Evolutionary conservation across 2,113 vertebrate species (phyloP).

Genomic region (Oceanodroma tethys): DNA sequence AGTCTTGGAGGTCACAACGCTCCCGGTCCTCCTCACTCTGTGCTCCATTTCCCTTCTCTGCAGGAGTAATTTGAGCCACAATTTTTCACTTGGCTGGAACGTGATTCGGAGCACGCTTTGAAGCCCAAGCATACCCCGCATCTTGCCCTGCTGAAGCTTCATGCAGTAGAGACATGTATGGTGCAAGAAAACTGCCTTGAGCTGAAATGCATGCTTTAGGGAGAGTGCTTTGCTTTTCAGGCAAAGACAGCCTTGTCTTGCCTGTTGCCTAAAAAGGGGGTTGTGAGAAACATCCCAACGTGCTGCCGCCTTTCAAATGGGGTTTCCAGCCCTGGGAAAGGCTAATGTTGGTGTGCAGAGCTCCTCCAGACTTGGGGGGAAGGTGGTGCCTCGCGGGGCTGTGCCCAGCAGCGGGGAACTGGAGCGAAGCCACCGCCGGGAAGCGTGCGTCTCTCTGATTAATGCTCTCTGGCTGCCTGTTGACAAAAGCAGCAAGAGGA

Average conservation of each 20-base stretch:
- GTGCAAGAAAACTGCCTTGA: not conserved
- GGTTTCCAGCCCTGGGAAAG: not conserved
- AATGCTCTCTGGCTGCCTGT: slow-evolving; percentile 11
- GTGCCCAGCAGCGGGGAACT: accelerated
- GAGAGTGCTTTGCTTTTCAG: not conserved
- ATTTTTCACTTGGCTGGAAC: not conserved
- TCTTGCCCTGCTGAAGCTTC: not conserved
- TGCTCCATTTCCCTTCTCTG: not conserved
- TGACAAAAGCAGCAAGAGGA: slow-evolving; percentile 52
- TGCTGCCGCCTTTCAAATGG: not conserved
- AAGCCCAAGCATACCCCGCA: not conserved
- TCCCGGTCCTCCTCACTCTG: not conserved
- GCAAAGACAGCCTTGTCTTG: not conserved
- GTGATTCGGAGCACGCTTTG: not conserved
- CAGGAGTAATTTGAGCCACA: not conserved
- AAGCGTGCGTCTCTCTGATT: not conserved
- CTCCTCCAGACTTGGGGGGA: not conserved
- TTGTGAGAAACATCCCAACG: not conserved
- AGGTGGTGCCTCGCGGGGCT: accelerated
- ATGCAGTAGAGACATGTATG: not conserved
- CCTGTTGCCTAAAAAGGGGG: not conserved
- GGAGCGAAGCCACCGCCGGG: not conserved
- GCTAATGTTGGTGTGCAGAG: not conserved
- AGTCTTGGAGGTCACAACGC: not conserved
- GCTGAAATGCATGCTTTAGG: not conserved